Evolutionary conservation across 2,797 vertebrate genomes (phyloP), one percentile per base, ranked within the genome.

Genomic region (Carduelis carduelis): DNA sequence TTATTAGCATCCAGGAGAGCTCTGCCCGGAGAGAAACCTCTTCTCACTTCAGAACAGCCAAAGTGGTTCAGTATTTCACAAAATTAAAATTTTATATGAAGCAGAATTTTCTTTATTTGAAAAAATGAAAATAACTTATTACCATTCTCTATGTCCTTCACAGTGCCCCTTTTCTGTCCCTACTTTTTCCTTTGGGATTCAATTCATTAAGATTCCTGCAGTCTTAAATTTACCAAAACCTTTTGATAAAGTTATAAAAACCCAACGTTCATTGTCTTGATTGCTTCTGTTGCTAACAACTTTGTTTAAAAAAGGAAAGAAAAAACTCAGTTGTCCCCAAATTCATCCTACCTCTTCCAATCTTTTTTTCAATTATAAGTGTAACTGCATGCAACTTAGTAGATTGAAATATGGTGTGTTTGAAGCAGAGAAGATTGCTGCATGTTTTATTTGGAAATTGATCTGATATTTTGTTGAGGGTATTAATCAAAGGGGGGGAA

Each of bases 191-290:
- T 84, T 79, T 64, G 37, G 16, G 7, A 53, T 53, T 44, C 8
- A 49, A 11, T 71, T 72, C 1, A 1, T 79, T 75, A 82, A 43
- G 17, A 30, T 4, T 43, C 39, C 8, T 28, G 3, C 12, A 41
- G 12, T 53, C 41, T 60, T 68, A 71, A 93, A 60, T 53, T 71
- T 69, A 56, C 37, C n/a, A 35, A 59, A 71, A 37, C 8, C 1
- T 20, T 68, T 63, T 13, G 9, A 12, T 39, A 47, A 77, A 69
- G 55, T 89, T 39, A 39, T 12, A 60, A 71, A 79, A 35, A 0
- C 0, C 0, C 34, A 57, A 10, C 9, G 28, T 55, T 71, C 3
- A 19, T 35, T 35, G 7, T 56, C 53, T 56, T 12, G 6, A 18
- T 71, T 52, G 37, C 16, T 70, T 83, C 32, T 83, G 41, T 70